Evolutionary conservation across 2,113 vertebrate species (phyloP), one percentile per base, ranked within the genome.

Genomic region (Mungos mungo): DNA sequence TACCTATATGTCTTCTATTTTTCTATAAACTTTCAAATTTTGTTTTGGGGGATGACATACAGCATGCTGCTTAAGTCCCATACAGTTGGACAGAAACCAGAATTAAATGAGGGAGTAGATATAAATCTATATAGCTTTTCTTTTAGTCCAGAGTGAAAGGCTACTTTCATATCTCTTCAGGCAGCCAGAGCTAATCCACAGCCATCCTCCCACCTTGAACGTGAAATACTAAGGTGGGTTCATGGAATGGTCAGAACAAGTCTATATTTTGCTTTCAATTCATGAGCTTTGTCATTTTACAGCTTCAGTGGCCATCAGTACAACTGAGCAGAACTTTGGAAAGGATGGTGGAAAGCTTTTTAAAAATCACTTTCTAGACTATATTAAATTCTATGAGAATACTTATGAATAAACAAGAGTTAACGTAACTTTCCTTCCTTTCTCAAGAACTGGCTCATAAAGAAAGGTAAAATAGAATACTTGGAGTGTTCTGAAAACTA

Each of bases 331-430:
- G 80, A 94, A 94, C 93, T 86, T 93, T 25, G 74, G 71, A 72
- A 86, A 93, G 38, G 15, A 23, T 52, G 74, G 11, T 45, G 35
- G 45, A 18, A 90, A 87, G 18, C 29, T 35, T 77, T 47, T 88
- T 68, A 57, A 74, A 93, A 92, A 38, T 69, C 21, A 60, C 83
- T 93, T 68, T 83, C 33, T 87, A 11, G 54, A 50, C 90, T 79
- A 9, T 72, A 50, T 66, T 88, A 86, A 96, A 66, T 89, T 96
- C 92, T 50, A 4, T 60, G 21, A 91, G 31, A 95, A 68, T 79
- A 38, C 10, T 52, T n/a, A 85, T 1, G 10, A 95, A 94, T 69
- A 96, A 69, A 45, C 3, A 76, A 50, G 50, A 97, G 83, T 9
- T 57, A 65, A 81, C 41, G 29, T 82, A 54, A 10, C 52, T 95